phyloP scores from a whole-genome alignment of 2,797 vertebrate genomes.

The Threskiornis aethiopicus region DNA sequence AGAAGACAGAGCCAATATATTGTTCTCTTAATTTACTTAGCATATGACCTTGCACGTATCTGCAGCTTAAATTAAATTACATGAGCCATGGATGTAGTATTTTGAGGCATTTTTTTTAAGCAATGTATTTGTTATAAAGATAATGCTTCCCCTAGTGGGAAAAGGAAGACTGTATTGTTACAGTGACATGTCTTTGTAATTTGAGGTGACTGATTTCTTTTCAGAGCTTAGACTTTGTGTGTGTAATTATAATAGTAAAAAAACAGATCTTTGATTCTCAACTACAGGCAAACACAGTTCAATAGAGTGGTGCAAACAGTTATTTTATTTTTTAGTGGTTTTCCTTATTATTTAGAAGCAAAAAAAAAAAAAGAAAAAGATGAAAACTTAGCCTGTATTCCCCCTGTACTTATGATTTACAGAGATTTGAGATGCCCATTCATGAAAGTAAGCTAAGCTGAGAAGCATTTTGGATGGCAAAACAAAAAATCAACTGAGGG shows the following conservation, averaged over 20 bases:
- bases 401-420: background rate
- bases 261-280: background rate
- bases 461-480: background rate
- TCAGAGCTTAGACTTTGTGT: background rate
- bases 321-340: background rate
- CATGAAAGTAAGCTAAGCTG: background rate
- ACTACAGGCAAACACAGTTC: background rate
- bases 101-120: background rate
- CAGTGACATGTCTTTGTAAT: background rate
- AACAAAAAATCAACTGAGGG: background rate
- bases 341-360: background rate
- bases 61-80: background rate
- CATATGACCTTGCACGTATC: background rate
- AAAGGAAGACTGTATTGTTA: background rate
- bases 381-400: background rate
- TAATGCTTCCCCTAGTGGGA: constrained; percentile 40
- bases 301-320: background rate
- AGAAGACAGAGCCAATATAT: background rate
- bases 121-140: background rate
- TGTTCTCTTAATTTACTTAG: constrained; percentile 29
- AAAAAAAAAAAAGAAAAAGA: background rate
- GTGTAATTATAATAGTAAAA: background rate
- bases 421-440: background rate
- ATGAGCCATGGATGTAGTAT: background rate
- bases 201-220: constrained; percentile 10